phyloP scores from a whole-genome alignment of 2,113 vertebrate genomes.

The Nanorana parkeri region DNA sequence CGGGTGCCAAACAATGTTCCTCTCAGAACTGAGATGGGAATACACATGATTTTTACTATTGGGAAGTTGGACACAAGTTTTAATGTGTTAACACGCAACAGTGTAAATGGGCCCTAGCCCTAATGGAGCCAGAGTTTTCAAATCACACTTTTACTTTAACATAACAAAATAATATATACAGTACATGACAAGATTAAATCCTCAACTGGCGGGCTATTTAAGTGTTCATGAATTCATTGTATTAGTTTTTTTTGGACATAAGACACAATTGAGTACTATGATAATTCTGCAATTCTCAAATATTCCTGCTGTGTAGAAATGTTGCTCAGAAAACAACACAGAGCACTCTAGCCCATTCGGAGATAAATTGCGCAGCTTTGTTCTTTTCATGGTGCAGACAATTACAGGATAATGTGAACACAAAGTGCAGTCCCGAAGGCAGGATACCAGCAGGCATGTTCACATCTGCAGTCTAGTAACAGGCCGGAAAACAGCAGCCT shows the following conservation, averaged over 20 bases:
- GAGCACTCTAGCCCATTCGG: slow-evolving; percentile 1
- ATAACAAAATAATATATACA: too few relatives aligned
- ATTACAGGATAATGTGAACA: slow-evolving; percentile 32
- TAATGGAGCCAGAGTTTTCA: too few relatives aligned
- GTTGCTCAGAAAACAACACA: not conserved
- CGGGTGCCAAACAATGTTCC: too few relatives aligned
- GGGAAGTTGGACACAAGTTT: too few relatives aligned
- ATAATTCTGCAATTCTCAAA: not conserved
- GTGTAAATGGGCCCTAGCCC: too few relatives aligned
- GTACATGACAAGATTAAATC: too few relatives aligned
- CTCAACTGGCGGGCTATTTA: too few relatives aligned
- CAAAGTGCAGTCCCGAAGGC: slow-evolving; percentile 20
- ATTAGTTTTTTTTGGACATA: not conserved
- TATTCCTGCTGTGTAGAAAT: not conserved
- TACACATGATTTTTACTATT: too few relatives aligned
- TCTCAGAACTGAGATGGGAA: too few relatives aligned
- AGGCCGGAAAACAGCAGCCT: slow-evolving; percentile 24
- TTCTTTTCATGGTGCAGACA: slow-evolving; percentile 23
- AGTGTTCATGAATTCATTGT: not conserved
- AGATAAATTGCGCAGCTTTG: not conserved
- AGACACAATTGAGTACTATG: not conserved
- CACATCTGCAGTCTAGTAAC: slow-evolving; percentile 24
- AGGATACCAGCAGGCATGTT: slow-evolving; percentile 18
- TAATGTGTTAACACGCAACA: too few relatives aligned
- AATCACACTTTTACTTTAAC: too few relatives aligned